phyloP scores from a whole-genome alignment of 2,797 vertebrate genomes.

The Dendrocincla fuliginosa region DNA sequence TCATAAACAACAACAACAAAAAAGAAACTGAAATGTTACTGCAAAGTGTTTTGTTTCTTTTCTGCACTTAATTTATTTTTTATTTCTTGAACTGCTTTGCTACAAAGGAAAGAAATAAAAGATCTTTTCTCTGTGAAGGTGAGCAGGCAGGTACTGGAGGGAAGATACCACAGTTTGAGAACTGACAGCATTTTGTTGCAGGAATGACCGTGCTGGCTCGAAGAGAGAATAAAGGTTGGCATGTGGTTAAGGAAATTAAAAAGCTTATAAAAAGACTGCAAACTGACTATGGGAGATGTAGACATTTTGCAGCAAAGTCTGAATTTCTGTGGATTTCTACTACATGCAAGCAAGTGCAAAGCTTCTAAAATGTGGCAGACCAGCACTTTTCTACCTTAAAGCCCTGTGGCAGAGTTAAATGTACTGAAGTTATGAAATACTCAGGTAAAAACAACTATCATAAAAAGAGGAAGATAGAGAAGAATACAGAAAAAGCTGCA shows the following conservation, averaged over 20 bases:
- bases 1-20: not conserved
- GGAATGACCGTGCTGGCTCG: rapidly evolving
- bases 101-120: not conserved
- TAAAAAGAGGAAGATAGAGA: not conserved
- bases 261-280: not conserved
- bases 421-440: not conserved
- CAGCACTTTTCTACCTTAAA: not conserved
- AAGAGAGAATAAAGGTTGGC: not conserved
- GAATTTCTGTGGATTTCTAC: not conserved
- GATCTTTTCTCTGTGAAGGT: not conserved
- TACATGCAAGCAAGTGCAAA: rapidly evolving
- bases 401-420: not conserved
- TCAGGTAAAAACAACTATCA: not conserved
- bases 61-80: not conserved
- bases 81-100: not conserved
- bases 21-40: not conserved
- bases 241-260: not conserved
- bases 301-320: not conserved
- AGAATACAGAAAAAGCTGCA: not conserved
- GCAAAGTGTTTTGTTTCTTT: not conserved
- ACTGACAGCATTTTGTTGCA: not conserved
- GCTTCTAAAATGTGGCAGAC: not conserved
- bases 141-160: not conserved
- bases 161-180: not conserved
- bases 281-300: not conserved